Evolutionary conservation across 2,888 invertebrate species (phyloP).

Genomic region (Diplolepis rosae): DNA sequence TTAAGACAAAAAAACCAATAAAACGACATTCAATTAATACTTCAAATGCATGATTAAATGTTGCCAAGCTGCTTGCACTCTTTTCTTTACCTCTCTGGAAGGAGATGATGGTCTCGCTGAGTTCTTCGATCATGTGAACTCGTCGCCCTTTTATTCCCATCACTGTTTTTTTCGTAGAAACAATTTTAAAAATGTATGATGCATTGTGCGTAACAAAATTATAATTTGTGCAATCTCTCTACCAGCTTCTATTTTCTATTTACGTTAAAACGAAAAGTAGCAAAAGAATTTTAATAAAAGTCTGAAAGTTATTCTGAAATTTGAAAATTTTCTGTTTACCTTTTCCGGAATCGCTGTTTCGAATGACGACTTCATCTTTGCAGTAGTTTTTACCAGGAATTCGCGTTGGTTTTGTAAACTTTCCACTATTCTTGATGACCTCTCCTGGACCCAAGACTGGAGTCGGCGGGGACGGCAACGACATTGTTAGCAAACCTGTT

Average conservation of each 20-base stretch:
- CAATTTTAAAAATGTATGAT: constrained; percentile 52
- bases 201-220: constrained; percentile 8
- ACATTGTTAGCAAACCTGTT: constrained; percentile 61
- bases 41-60: constrained; percentile 34
- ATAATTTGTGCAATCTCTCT: constrained; percentile 3
- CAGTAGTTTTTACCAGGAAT: constrained; percentile 95
- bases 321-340: constrained; percentile 76
- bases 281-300: background rate
- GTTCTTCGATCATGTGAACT: constrained; percentile 98
- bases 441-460: constrained; percentile 87
- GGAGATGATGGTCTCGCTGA: constrained; percentile 98
- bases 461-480: constrained; percentile 73
- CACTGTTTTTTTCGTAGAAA: constrained; percentile 79
- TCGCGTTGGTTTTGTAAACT: constrained; percentile 90
- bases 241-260: background rate
- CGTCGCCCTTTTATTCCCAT: constrained; percentile 99
- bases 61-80: constrained; percentile 60
- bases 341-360: constrained; percentile 97
- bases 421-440: constrained; percentile 90
- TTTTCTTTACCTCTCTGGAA: constrained; percentile 95
- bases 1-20: background rate
- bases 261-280: background rate
- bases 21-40: constrained; percentile 23
- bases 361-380: constrained; percentile 95
- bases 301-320: background rate